Evolutionary conservation across 2,888 invertebrate genomes (phyloP).

Genomic region (Magallana nippona): DNA sequence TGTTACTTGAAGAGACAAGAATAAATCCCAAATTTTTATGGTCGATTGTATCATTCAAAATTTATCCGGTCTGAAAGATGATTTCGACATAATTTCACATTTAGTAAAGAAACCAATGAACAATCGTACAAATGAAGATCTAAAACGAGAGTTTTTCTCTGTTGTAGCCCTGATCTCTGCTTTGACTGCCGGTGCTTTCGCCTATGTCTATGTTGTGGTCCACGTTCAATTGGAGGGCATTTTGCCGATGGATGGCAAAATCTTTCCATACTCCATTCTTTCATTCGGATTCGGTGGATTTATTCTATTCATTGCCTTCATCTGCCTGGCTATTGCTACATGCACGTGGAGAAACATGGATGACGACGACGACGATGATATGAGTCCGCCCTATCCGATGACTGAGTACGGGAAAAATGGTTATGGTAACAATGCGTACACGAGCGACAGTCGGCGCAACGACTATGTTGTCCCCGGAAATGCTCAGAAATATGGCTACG

Average conservation of each 20-base stretch:
- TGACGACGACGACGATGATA: slow-evolving; percentile 38
- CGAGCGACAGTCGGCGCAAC: slow-evolving; percentile 16
- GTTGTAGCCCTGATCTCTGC: background rate
- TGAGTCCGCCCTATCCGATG: slow-evolving; percentile 12
- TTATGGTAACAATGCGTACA: slow-evolving; percentile 2
- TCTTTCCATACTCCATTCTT: slow-evolving; percentile 30
- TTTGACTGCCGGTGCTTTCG: background rate
- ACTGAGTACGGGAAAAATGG: background rate
- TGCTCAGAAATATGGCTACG: background rate
- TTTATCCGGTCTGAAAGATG: no score
- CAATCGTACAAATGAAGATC: background rate
- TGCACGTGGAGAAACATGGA: slow-evolving; percentile 41
- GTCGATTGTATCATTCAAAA: no score
- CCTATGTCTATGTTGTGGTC: background rate
- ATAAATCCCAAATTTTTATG: no score
- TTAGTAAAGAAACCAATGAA: background rate
- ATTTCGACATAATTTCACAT: background rate
- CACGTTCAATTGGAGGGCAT: background rate
- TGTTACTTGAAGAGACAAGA: no score
- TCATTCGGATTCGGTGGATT: slow-evolving; percentile 36
- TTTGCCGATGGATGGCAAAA: slow-evolving; percentile 22
- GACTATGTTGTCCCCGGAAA: background rate
- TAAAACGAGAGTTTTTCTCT: background rate
- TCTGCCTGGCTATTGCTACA: slow-evolving; percentile 25
- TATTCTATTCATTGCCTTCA: slow-evolving; percentile 31